Base-by-base conservation (phyloP, 2,113 vertebrate species). In the Silurus meridionalis region DNA sequence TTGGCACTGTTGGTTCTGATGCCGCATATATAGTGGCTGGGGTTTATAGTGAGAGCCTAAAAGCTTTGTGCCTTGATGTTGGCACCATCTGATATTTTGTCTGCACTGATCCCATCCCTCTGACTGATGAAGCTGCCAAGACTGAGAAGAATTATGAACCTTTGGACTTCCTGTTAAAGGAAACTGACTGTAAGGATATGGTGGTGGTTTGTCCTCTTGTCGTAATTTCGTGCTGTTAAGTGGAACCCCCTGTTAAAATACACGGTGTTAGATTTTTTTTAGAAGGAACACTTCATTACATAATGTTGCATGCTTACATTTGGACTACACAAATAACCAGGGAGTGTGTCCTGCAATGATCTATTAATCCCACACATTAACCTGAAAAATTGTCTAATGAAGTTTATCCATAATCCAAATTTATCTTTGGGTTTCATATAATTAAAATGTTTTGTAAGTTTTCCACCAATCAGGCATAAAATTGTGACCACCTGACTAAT, bases 211-310 rank as follows among this genome's bases (percentile, higher is more conserved):
- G 85, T 94, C 94, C 83, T 96, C 96, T 57, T 91, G 89, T 2
- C 92, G 86, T 85, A 94, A 86, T 86, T 94, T 93, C 89, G 92
- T 95, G 89, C 94, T 95, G 79, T 96, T 94, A 90, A 86, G 37
- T 25, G 85, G 37, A 37, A 87, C 52, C 13, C 86, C 88, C 89
- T 90, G 79, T 75, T 37, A 37, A 37, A 37, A 37, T 37, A 37
- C 37, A 37, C 2, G 37, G 7, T 21, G 21, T 63, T 23, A 23
- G 1, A 3, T 25, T 66, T 66, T 8, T 57, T 57, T 9, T 13
- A 57, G 9, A 66, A 9, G 2, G 2, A 69, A 7, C 64, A 66
- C 25, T 15, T 14, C 25, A 72, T 48, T 46, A 71, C 19, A 71
- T 48, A 46, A 48, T 48, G 8, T 17, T 48, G 66, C 2, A 72